Base-by-base conservation (phyloP, 2,113 vertebrate species). In the Neotragus moschatus region DNA sequence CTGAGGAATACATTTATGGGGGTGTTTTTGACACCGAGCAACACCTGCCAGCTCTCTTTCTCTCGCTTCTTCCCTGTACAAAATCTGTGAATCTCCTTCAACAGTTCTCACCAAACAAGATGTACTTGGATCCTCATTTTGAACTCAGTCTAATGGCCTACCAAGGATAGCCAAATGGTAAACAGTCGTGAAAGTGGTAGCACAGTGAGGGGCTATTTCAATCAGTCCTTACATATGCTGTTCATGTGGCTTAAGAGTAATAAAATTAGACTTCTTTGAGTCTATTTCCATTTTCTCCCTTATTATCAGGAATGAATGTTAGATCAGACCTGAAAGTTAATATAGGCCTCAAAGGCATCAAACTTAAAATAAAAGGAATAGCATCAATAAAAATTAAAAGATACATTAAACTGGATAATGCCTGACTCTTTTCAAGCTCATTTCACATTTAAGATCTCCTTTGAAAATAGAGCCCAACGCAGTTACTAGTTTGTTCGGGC, bases 11-110 rank as follows among this genome's bases (percentile, higher is more conserved):
- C 39, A 93, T 94, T 91, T 81, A 81, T 87, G 43, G 75, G 66
- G 28, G 23, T 82, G 87, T 97, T 97, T 98, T 95, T 94, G 97
- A 88, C 49, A 91, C 75, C 63, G 88, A 96, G 56, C 63, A 91
- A 90, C 53, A 93, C 84, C 84, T 61, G 33, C 75, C 77, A 81
- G 56, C 81, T 61, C 3, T 55, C 96, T 94, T 51, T n/a, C 28
- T 33, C 82, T 88, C 39, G 7, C 12, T 56, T 86, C 51, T 60
- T 91, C 25, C 93, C 90, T 95, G 92, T 28, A 79, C 94, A 80
- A 95, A 95, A 92, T 49, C n/a, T 43, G 36, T 84, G 26, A 73
- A 53, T 77, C 73, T 95, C 94, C 95, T 97, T 96, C 96, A 96
- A 12, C 77, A 55, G 36, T 51, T 97, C 14, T 88, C 36, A 97